A percentile compares a stretch with the other conserved stretches of the same genome.
Conservation (phyloP, 2,888 invertebrate species). For the Cylloceria caligata region DNA sequence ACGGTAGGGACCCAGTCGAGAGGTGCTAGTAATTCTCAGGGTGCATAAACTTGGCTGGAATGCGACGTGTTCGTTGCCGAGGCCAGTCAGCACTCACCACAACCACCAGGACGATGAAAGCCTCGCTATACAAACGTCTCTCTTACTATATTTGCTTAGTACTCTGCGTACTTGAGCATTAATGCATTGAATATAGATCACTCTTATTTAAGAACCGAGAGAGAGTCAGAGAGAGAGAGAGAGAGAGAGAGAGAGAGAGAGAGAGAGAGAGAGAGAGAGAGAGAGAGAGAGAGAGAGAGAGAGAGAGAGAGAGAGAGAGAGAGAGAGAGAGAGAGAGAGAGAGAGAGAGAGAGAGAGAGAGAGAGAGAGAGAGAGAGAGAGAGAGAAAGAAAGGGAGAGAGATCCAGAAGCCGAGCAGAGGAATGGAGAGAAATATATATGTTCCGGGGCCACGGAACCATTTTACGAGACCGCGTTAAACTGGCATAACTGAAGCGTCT, state of each 20-base stretch:
- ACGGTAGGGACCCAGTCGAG: slow-evolving; percentile 35
- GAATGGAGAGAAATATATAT: slow-evolving; percentile 21
- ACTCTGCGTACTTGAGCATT: slow-evolving; percentile 45
- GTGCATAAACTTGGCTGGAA: slow-evolving; percentile 41
- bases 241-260: slow-evolving; percentile 25
- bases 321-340: slow-evolving; percentile 40
- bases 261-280: slow-evolving; percentile 33
- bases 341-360: slow-evolving; percentile 49
- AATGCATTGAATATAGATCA: slow-evolving; percentile 54
- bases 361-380: slow-evolving; percentile 48
- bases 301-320: slow-evolving; percentile 49
- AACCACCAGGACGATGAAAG: slow-evolving; percentile 19
- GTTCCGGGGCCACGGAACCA: slow-evolving; percentile 25
- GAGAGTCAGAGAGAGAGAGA: slow-evolving; percentile 50
- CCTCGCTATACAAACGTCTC: slow-evolving; percentile 41
- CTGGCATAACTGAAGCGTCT: slow-evolving; percentile 42
- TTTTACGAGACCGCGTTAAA: slow-evolving; percentile 59
- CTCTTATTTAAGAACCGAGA: slow-evolving; percentile 21
- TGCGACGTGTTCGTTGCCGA: slow-evolving; percentile 26
- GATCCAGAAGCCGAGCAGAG: slow-evolving; percentile 2
- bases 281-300: slow-evolving; percentile 5
- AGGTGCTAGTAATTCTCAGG: slow-evolving; percentile 36
- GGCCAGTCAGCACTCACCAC: slow-evolving; percentile 50
- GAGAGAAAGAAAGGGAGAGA: slow-evolving; percentile 38
- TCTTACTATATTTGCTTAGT: slow-evolving; percentile 16